These are phyloP conservation scores for Barbus barbus DNA, from an alignment of 2,113 vertebrate species.

Conservation along the genomic window DNA sequence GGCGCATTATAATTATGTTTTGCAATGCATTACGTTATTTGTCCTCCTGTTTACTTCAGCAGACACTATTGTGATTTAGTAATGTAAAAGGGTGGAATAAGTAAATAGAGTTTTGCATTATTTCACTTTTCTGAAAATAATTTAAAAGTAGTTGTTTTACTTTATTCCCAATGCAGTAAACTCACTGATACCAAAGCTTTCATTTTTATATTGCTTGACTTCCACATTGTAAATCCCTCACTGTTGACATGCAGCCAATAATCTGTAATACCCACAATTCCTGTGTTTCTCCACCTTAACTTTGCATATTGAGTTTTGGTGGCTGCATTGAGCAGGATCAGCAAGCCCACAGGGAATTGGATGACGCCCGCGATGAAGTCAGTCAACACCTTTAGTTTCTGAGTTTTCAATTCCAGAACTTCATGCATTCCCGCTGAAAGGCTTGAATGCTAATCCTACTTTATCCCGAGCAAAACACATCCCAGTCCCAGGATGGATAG, in stretches of 20 bases:
- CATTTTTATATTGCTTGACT: background rate
- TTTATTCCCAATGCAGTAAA: background rate
- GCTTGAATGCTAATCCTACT: constrained; percentile 42
- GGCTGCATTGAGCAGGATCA: constrained; percentile 43
- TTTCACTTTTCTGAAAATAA: background rate
- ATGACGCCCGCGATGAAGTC: constrained; percentile 21
- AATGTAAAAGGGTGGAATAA: background rate
- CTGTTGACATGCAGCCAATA: constrained; percentile 39
- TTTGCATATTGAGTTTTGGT: constrained; percentile 42
- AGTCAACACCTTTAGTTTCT: constrained; percentile 44
- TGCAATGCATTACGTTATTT: background rate
- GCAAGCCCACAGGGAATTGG: constrained; percentile 11
- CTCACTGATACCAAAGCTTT: background rate
- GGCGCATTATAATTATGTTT: constrained; percentile 19
- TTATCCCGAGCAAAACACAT: constrained; percentile 43
- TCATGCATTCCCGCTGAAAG: constrained; percentile 31
- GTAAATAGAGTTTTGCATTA: background rate
- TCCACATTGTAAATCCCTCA: constrained; percentile 38
- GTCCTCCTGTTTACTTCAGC: background rate
- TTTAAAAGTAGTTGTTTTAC: background rate
- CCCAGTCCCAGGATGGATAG: constrained; percentile 17
- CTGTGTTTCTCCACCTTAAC: constrained; percentile 31
- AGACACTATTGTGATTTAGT: constrained; percentile 4
- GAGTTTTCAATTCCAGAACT: constrained; percentile 35
- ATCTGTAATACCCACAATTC: constrained; percentile 35